Percentiles rank a stretch among this genome's conserved stretches.
Evolutionary conservation across 2,888 invertebrate genomes (phyloP).

Genomic region (Malthinus flaveolus): DNA sequence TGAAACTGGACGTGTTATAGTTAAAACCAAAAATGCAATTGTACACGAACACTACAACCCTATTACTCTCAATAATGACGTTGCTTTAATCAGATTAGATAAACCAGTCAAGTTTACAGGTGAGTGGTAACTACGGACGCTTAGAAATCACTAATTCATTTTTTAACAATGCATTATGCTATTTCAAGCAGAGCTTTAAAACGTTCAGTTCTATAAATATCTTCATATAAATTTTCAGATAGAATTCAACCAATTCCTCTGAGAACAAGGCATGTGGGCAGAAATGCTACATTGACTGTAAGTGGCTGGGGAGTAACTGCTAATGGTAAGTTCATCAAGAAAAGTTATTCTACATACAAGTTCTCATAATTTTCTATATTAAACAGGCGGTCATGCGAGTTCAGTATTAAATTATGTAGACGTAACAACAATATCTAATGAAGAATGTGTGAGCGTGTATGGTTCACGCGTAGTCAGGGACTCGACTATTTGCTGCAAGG

Average conservation of each 20-base stretch:
- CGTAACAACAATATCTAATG: slow-evolving; percentile 39
- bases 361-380: not conserved
- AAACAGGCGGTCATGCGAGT: not conserved
- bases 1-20: slow-evolving; percentile 15
- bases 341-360: too few species aligned
- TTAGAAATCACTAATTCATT: too few species aligned
- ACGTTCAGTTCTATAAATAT: too few species aligned
- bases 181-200: too few species aligned
- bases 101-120: slow-evolving; percentile 25
- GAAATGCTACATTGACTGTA: slow-evolving; percentile 22
- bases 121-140: not conserved
- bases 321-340: slow-evolving; percentile 27
- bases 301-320: slow-evolving; percentile 40
- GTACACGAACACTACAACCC: slow-evolving; percentile 26
- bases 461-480: slow-evolving; percentile 31
- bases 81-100: slow-evolving; percentile 32
- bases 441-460: slow-evolving; percentile 35
- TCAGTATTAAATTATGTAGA: slow-evolving; percentile 36
- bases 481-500: slow-evolving; percentile 39
- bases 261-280: slow-evolving; percentile 12
- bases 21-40: slow-evolving; percentile 13
- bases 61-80: slow-evolving; percentile 31
- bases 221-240: slow-evolving; percentile 17
- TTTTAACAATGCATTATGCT: too few species aligned
- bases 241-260: slow-evolving; percentile 34